A percentile compares a stretch with the other conserved stretches of the same genome.
Evolutionary conservation across 2,888 invertebrate genomes (phyloP).

Genomic region (Scotopteryx bipunctaria): DNA sequence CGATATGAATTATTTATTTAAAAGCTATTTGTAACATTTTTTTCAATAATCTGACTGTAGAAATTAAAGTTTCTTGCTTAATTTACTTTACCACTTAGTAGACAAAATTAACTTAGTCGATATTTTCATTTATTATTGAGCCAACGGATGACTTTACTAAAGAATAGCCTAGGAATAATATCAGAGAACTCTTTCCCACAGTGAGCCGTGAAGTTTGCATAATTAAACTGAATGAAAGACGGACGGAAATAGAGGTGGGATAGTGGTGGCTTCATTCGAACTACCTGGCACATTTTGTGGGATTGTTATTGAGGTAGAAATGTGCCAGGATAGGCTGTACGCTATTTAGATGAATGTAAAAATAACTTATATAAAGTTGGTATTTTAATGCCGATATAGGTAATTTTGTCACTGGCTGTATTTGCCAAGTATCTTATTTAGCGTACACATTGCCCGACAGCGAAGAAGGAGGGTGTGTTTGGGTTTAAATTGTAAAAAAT

Average conservation of each 20-base stretch:
- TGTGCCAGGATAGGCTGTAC: not conserved
- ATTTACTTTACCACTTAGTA: conserved; percentile 2
- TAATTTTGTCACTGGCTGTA: no score
- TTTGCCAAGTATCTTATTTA: no score
- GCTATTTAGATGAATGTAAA: no score
- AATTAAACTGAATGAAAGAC: conserved; percentile 22
- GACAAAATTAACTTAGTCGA: no score
- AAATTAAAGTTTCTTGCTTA: conserved; percentile 8
- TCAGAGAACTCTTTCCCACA: conserved; percentile 18
- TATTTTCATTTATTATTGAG: conserved; percentile 7
- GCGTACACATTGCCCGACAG: no score
- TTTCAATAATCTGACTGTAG: no score
- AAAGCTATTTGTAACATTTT: no score
- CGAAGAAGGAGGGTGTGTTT: no score
- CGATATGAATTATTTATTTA: no score
- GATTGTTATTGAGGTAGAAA: not conserved
- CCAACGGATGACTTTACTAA: conserved; percentile 1
- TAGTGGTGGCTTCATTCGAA: not conserved
- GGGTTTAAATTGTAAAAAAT: no score
- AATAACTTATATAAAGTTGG: no score
- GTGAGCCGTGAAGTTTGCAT: conserved; percentile 18
- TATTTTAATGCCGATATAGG: no score
- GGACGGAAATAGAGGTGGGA: conserved; percentile 7
- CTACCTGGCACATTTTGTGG: not conserved
- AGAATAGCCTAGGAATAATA: conserved; percentile 14